Conservation (phyloP, 2,888 invertebrate species). For the Dione vanillae region DNA sequence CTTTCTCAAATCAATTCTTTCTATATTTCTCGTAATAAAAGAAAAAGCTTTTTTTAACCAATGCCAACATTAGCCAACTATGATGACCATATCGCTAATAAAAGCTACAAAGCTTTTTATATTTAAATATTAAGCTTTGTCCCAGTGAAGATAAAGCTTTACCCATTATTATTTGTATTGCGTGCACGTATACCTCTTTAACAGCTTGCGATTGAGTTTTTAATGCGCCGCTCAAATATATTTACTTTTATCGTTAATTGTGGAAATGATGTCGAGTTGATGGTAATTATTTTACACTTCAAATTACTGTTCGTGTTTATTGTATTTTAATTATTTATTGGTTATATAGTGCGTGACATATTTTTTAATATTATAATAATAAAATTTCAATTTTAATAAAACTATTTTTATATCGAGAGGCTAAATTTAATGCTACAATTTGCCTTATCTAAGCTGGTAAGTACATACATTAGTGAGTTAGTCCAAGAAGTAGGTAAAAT, state of each 20-base stretch:
- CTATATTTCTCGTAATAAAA: too few relatives aligned
- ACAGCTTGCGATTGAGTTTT: slow-evolving; percentile 65
- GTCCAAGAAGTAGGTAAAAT: too few relatives aligned
- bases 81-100: too few relatives aligned
- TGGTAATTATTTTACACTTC: slow-evolving; percentile 34
- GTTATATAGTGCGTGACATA: background rate
- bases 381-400: too few relatives aligned
- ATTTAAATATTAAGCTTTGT: background rate
- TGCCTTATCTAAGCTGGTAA: too few relatives aligned
- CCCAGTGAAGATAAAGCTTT: slow-evolving; percentile 17
- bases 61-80: too few relatives aligned
- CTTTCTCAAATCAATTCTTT: too few relatives aligned
- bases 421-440: too few relatives aligned
- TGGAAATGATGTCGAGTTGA: slow-evolving; percentile 32
- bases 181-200: slow-evolving; percentile 54
- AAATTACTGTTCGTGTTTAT: slow-evolving; percentile 16
- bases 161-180: slow-evolving; percentile 39
- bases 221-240: slow-evolving; percentile 55
- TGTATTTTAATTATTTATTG: slow-evolving; percentile 20
- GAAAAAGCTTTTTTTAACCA: too few relatives aligned
- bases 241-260: slow-evolving; percentile 46
- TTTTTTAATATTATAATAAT: too few relatives aligned
- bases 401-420: too few relatives aligned
- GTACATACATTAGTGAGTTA: too few relatives aligned
- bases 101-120: background rate